Conservation (phyloP, 2,113 vertebrate genomes). For the Megaleporinus macrocephalus region DNA sequence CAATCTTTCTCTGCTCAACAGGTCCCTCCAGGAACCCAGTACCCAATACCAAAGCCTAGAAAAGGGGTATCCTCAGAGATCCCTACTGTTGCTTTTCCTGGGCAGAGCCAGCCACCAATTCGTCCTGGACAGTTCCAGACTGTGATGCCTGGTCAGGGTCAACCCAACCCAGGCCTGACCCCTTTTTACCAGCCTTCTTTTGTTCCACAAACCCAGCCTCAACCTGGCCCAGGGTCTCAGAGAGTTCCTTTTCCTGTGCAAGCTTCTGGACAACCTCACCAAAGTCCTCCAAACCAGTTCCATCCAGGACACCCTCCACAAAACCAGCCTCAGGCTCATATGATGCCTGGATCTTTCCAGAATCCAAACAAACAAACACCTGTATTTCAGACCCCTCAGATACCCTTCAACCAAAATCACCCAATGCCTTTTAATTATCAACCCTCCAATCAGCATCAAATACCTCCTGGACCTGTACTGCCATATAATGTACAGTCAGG, state of each 20-base stretch:
- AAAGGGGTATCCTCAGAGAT: neutral
- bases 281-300: constrained; percentile 18
- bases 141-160: constrained; percentile 3
- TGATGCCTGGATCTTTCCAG: constrained; percentile 45
- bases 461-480: constrained; percentile 22
- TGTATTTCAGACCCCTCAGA: constrained; percentile 23
- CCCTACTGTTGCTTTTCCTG: constrained; percentile 16
- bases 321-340: constrained; percentile 66
- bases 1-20: constrained; percentile 39
- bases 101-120: constrained; percentile 12
- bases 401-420: constrained; percentile 32
- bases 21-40: constrained; percentile 38
- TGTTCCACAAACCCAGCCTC: constrained; percentile 23
- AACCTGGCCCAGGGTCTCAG: neutral
- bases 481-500: constrained; percentile 6
- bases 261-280: neutral
- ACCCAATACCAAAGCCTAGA: constrained; percentile 33
- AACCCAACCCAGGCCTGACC: neutral
- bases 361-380: constrained; percentile 26
- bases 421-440: constrained; percentile 22
- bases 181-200: constrained; percentile 2
- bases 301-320: constrained; percentile 35
- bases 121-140: constrained; percentile 28
- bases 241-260: constrained; percentile 2
- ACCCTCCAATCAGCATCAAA: constrained; percentile 1